phyloP scores from a whole-genome alignment of 2,888 invertebrate species.

The Lumbricus terrestris region DNA sequence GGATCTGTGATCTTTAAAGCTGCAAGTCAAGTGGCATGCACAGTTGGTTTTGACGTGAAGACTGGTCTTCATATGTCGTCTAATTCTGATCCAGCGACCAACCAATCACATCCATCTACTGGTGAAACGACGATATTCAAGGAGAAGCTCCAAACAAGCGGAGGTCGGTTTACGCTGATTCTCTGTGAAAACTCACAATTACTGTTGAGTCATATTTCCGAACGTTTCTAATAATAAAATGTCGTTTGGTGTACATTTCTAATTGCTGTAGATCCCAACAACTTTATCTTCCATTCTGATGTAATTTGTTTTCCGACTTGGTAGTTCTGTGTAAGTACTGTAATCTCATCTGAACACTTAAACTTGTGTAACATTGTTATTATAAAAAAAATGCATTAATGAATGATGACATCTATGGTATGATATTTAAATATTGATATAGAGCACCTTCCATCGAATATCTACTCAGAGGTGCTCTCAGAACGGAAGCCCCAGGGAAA shows the following conservation, averaged over 20 bases:
- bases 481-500: too few species aligned
- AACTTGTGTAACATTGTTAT: not conserved
- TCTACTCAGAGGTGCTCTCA: too few species aligned
- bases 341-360: not conserved
- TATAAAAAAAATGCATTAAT: not conserved
- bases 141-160: not conserved
- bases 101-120: not conserved
- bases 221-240: not conserved
- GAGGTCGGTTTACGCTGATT: not conserved
- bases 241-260: not conserved
- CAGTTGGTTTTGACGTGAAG: conserved; percentile 65
- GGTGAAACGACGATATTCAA: not conserved
- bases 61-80: conserved; percentile 57
- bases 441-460: too few species aligned
- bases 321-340: not conserved
- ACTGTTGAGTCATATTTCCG: not conserved
- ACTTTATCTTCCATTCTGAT: not conserved
- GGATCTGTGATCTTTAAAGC: conserved; percentile 77
- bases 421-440: too few species aligned
- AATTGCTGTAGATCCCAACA: not conserved
- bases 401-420: not conserved
- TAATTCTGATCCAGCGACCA: conserved; percentile 33
- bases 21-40: conserved; percentile 73
- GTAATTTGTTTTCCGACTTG: not conserved
- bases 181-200: not conserved